Evolutionary conservation across 1,140 invertebrate species (phyloP).

Genomic region (Bombus difficillimus): DNA sequence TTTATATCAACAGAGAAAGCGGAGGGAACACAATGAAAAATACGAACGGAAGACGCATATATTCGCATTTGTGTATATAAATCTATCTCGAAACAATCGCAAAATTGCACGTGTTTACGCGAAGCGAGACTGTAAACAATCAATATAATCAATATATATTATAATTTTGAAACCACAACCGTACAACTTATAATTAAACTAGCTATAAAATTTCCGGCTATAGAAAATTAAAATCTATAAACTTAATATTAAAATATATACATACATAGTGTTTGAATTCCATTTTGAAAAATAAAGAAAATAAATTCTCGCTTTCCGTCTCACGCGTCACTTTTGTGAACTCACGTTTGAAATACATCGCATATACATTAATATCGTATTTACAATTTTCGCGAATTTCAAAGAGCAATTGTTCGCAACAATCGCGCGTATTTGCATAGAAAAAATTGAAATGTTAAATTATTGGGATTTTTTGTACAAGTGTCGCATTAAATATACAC

Average conservation of each 20-base stretch:
- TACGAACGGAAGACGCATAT: constrained; percentile 32
- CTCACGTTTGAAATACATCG: constrained; percentile 8
- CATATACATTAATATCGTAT: constrained; percentile 23
- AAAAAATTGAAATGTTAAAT: constrained; percentile 5
- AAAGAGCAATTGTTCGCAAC: neutral
- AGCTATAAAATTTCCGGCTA: neutral
- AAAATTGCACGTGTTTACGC: neutral
- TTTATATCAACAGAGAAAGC: neutral
- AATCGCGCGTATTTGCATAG: neutral
- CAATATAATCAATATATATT: neutral
- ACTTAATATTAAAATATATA: neutral
- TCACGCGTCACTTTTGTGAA: neutral
- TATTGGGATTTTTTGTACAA: constrained; percentile 21
- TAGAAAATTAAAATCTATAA: neutral
- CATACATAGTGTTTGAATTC: neutral
- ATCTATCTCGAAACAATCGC: neutral
- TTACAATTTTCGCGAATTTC: constrained; percentile 21
- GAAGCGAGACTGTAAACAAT: neutral
- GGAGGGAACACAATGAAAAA: constrained; percentile 17
- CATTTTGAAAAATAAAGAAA: no score
- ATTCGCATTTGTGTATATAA: neutral
- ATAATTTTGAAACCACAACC: no score
- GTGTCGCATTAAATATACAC: neutral
- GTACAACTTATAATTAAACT: neutral
- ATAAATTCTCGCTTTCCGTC: neutral